These are phyloP conservation scores for Euzophera pinguis DNA, from an alignment of 2,888 invertebrate species.

Conservation along the genomic window DNA sequence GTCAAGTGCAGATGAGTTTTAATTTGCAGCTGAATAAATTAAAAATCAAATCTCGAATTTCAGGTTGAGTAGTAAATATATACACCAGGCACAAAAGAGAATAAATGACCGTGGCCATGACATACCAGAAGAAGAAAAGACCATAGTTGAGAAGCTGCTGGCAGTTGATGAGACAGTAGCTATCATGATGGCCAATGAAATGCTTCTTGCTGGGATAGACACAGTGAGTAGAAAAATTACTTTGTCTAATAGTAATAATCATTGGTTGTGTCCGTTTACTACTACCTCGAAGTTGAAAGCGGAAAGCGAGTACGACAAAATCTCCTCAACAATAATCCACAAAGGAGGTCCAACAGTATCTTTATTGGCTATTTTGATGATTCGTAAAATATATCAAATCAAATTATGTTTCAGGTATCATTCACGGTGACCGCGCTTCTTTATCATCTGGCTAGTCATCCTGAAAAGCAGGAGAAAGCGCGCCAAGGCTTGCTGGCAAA, in stretches of 20 bases:
- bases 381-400: too few species aligned
- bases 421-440: constrained; percentile 60
- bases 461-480: constrained; percentile 71
- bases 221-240: constrained; percentile 79
- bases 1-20: too few species aligned
- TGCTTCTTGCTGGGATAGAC: constrained; percentile 85
- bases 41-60: too few species aligned
- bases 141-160: constrained; percentile 83
- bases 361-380: too few species aligned
- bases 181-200: constrained; percentile 83
- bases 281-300: too few species aligned
- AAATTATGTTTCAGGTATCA: constrained; percentile 60
- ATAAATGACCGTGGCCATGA: constrained; percentile 46
- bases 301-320: too few species aligned
- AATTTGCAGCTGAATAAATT: too few species aligned
- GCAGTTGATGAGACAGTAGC: constrained; percentile 81
- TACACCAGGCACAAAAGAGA: constrained; percentile 46
- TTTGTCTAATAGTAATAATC: too few species aligned
- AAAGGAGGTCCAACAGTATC: too few species aligned
- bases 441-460: constrained; percentile 78
- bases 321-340: too few species aligned
- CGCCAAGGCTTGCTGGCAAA: constrained; percentile 50
- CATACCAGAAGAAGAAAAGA: constrained; percentile 70
- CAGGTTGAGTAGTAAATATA: constrained; percentile 54
- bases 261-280: too few species aligned